These are phyloP conservation scores for Myripristis jacobus DNA, from an alignment of 2,797 vertebrate species.

Conservation along the genomic window DNA sequence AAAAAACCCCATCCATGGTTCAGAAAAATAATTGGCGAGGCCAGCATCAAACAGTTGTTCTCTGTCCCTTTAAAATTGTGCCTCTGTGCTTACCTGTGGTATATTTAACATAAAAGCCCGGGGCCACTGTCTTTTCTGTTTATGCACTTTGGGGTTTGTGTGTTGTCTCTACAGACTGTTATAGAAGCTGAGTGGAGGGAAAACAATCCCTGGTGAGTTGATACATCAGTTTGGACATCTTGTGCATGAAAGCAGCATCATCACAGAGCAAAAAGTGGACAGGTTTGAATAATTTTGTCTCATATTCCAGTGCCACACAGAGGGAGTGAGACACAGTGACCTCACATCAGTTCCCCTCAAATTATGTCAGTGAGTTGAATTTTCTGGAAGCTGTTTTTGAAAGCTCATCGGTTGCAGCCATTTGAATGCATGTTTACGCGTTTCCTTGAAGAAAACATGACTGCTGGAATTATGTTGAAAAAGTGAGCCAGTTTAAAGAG, in stretches of 20 bases:
- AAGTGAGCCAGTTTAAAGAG: slow-evolving; percentile 47
- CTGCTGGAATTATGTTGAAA: slow-evolving; percentile 37
- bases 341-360: neutral
- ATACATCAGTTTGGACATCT: neutral
- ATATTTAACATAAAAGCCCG: slow-evolving; percentile 61
- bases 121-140: slow-evolving; percentile 59
- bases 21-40: slow-evolving; percentile 45
- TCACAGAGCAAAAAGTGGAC: neutral
- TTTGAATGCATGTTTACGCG: neutral
- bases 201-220: neutral
- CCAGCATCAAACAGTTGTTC: slow-evolving; percentile 63
- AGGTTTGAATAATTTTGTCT: neutral
- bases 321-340: neutral
- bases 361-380: neutral
- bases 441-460: too few species aligned
- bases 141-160: slow-evolving; percentile 32
- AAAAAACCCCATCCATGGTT: slow-evolving; percentile 33
- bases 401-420: neutral
- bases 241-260: neutral
- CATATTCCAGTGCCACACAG: neutral
- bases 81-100: slow-evolving; percentile 33
- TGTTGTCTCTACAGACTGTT: slow-evolving; percentile 18
- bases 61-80: slow-evolving; percentile 65
- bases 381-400: neutral
- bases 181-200: neutral